These are phyloP conservation scores for Mythimna impura DNA, from an alignment of 2,888 invertebrate genomes.

Conservation along the genomic window DNA sequence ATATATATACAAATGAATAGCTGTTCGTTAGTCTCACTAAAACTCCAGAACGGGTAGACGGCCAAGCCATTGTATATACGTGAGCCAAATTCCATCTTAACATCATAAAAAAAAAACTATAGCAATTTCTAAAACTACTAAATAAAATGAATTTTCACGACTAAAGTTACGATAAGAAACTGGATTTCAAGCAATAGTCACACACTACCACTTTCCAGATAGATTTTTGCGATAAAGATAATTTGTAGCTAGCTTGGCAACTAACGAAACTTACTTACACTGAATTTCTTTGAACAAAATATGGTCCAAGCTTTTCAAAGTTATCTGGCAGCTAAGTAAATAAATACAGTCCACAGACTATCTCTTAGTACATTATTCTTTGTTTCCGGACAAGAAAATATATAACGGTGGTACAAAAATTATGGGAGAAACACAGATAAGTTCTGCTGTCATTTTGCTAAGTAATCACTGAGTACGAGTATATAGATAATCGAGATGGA, in stretches of 20 bases:
- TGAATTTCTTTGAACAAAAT: slow-evolving; percentile 33
- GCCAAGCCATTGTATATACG: too few relatives aligned
- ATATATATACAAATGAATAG: too few relatives aligned
- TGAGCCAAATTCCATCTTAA: too few relatives aligned
- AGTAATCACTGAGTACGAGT: slow-evolving; percentile 12
- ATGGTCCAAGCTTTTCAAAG: slow-evolving; percentile 32
- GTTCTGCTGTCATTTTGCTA: slow-evolving; percentile 24
- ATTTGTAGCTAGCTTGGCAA: slow-evolving; percentile 27
- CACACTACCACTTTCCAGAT: slow-evolving; percentile 12
- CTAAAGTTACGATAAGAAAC: not conserved
- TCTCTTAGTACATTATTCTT: slow-evolving; percentile 52
- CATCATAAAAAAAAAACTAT: not conserved
- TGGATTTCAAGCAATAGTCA: not conserved
- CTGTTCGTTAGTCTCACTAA: too few relatives aligned
- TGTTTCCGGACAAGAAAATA: slow-evolving; percentile 42
- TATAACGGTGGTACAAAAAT: slow-evolving; percentile 22
- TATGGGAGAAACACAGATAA: slow-evolving; percentile 23
- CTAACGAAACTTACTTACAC: slow-evolving; percentile 32
- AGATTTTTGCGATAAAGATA: slow-evolving; percentile 23
- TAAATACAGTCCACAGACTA: slow-evolving; percentile 42
- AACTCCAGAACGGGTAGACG: too few relatives aligned
- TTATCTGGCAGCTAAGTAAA: slow-evolving; percentile 44
- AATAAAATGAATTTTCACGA: not conserved
- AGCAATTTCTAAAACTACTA: not conserved
- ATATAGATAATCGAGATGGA: not conserved